phyloP scores from a whole-genome alignment of 2,888 invertebrate genomes.

The Cryptocephalus primarius region DNA sequence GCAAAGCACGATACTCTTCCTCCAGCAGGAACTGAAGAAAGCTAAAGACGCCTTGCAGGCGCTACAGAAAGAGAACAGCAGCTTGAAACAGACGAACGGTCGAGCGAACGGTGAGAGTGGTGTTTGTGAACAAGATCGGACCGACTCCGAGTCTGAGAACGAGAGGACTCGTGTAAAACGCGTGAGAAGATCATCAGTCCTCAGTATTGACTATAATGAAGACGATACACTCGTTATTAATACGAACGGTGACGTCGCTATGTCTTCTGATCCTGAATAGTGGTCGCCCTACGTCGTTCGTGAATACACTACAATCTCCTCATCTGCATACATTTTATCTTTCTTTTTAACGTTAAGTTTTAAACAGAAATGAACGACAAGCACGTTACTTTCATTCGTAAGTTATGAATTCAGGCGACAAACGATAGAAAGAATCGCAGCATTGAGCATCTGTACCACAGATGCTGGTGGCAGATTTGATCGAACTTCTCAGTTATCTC shows the following conservation, averaged over 20 bases:
- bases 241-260: conserved; percentile 54
- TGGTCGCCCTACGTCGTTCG: background rate
- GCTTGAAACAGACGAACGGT: conserved; percentile 24
- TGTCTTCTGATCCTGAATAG: conserved; percentile 35
- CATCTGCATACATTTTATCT: too few species aligned
- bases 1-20: conserved; percentile 91
- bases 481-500: too few species aligned
- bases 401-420: too few species aligned
- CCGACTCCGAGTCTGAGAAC: conserved; percentile 38
- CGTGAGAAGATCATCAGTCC: conserved; percentile 57
- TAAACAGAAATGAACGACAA: too few species aligned
- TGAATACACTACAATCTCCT: too few species aligned
- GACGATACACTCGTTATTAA: conserved; percentile 62
- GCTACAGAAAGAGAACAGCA: conserved; percentile 49
- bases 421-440: too few species aligned
- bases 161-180: conserved; percentile 49
- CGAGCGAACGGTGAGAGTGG: conserved; percentile 23
- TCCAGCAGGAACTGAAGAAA: conserved; percentile 87
- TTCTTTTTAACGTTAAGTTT: too few species aligned
- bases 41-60: conserved; percentile 50
- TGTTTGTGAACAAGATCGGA: conserved; percentile 36
- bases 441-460: too few species aligned
- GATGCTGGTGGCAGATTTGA: too few species aligned
- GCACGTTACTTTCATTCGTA: too few species aligned
- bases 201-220: conserved; percentile 64